Percentiles rank a stretch among this genome's conserved stretches.
Evolutionary conservation across 2,888 invertebrate species (phyloP).

Genomic region (Limnephilus marmoratus): DNA sequence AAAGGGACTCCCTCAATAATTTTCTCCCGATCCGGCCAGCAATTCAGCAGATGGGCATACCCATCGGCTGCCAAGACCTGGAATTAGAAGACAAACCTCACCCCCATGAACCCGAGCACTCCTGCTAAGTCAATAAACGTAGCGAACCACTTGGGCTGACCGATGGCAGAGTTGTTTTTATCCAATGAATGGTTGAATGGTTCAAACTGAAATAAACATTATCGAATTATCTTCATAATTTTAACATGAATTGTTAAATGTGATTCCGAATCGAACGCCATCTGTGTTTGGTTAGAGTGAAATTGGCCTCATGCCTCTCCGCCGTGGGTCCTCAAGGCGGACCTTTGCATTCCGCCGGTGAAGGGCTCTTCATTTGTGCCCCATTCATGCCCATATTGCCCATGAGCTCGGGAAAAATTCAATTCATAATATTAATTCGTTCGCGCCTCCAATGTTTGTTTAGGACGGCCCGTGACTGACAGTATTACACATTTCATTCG

Average conservation of each 20-base stretch:
- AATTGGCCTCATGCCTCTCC: conserved; percentile 17
- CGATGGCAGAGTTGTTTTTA: no score
- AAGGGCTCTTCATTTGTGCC: conserved; percentile 20
- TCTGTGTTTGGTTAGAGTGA: conserved; percentile 18
- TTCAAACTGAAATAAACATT: no score
- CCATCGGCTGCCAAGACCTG: no score
- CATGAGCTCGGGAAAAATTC: conserved; percentile 28
- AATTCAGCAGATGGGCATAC: no score
- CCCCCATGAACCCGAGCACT: no score
- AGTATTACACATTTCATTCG: conserved; percentile 15
- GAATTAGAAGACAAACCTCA: no score
- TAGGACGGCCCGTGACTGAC: conserved; percentile 38
- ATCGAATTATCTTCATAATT: no score
- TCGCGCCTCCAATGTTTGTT: conserved; percentile 25
- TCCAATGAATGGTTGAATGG: no score
- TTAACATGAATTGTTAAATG: not conserved
- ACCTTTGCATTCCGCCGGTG: not conserved
- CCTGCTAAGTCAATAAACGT: no score
- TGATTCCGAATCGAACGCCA: not conserved
- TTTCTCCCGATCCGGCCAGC: no score
- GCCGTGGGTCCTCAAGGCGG: conserved; percentile 1
- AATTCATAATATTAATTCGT: conserved; percentile 36
- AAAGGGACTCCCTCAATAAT: no score
- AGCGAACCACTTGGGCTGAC: no score
- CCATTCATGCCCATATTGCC: conserved; percentile 14